Evolutionary conservation across 2,888 invertebrate genomes (phyloP), one percentile per base, ranked within the genome.

Genomic region (Linyphia triangularis): DNA sequence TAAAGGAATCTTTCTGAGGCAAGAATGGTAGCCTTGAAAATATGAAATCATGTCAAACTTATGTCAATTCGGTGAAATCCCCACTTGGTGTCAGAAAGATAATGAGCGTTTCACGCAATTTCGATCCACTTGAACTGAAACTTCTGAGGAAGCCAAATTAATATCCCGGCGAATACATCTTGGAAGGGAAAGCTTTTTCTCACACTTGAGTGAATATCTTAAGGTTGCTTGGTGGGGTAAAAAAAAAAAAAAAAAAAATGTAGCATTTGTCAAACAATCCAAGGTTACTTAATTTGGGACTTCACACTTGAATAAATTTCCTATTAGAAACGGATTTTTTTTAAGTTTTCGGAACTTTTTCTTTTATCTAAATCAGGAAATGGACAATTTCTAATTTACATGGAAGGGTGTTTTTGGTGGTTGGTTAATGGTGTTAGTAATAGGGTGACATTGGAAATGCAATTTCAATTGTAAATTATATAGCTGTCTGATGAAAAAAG

Each of bases 151-250:
- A 63, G 40, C 6, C 26, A 26, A 24, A 43, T 70, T 70, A 28
- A 2, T 30, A 24, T 16, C 24, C 69, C 43, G 70, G n/a, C 40
- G 73, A 10, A 13, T n/a, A n/a, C 59, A n/a, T 73, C n/a, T n/a
- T n/a, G n/a, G 0, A 40, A 13, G 61, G 24, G 24, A 77, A 22
- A 59, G 33, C 19, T 63, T 77, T 59, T 63, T 77, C 37, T 10
- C 61, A 40, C 77, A 77, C 40, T 61, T 77, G 77, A 77, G 61
- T 77, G 77, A 63, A 61, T 43, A 5, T 63, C 61, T 59, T 77
- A 77, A 77, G 77, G 77, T 77, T 77, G 40, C 24, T n/a, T 37
- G 16, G 30, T 33, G 28, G 63, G 26, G 61, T 5, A 73, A 57
- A 70, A 40, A 70, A 43, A 65, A 65, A 28, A 19, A 63, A 51